Evolutionary conservation across 2,888 invertebrate genomes (phyloP).

Genomic region (Rosalia funebris): DNA sequence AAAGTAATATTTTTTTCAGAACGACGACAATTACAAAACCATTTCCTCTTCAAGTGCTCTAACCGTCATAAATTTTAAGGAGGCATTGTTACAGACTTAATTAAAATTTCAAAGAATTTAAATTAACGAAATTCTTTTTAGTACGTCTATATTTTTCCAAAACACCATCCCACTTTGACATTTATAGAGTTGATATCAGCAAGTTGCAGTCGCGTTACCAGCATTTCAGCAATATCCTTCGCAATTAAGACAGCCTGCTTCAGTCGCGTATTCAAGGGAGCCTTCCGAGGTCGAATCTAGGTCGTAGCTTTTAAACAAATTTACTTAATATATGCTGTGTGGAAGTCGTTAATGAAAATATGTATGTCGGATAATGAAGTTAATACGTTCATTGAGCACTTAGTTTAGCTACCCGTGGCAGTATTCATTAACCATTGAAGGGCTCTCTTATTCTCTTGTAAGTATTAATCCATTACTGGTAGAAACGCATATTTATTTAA

Average conservation of each 20-base stretch:
- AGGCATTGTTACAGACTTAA: slow-evolving; percentile 45
- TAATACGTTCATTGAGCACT: background rate
- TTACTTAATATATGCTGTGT: background rate
- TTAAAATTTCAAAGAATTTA: slow-evolving; percentile 30
- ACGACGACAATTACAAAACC: slow-evolving; percentile 25
- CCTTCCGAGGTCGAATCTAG: background rate
- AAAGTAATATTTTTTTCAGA: slow-evolving; percentile 21
- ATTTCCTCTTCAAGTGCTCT: slow-evolving; percentile 13
- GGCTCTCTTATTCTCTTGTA: too few relatives aligned
- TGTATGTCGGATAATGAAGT: background rate
- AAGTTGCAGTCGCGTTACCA: slow-evolving; percentile 25
- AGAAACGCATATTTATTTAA: too few relatives aligned
- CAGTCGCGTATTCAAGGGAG: background rate
- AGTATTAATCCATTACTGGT: too few relatives aligned
- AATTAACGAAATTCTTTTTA: slow-evolving; percentile 27
- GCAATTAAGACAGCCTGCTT: slow-evolving; percentile 17
- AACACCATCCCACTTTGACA: slow-evolving; percentile 25
- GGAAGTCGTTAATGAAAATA: background rate
- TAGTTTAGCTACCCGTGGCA: too few relatives aligned
- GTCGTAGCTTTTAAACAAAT: background rate
- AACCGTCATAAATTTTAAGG: slow-evolving; percentile 19
- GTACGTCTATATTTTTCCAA: slow-evolving; percentile 19
- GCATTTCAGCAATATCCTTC: slow-evolving; percentile 11
- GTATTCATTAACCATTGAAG: too few relatives aligned
- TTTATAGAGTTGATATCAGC: slow-evolving; percentile 32